phyloP scores from a whole-genome alignment of 2,113 vertebrate genomes.

The Typhlomys cinereus region DNA sequence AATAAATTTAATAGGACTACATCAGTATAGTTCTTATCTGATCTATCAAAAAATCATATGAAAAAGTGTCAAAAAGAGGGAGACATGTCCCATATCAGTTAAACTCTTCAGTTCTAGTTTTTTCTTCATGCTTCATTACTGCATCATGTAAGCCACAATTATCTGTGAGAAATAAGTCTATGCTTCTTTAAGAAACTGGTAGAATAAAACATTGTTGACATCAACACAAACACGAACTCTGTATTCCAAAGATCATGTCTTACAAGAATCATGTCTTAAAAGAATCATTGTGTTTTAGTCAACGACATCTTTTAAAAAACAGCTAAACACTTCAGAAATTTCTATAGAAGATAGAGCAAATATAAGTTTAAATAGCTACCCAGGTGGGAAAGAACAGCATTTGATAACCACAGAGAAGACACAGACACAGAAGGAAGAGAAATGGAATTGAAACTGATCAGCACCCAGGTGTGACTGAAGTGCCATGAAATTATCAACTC shows the following conservation, averaged over 20 bases:
- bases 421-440: neutral
- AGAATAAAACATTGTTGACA: neutral
- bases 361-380: conserved; percentile 24
- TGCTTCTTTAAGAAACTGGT: neutral
- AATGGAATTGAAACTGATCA: conserved; percentile 2
- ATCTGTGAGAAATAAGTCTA: neutral
- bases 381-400: neutral
- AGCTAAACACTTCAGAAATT: neutral
- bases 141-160: neutral
- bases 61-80: neutral
- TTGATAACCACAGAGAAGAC: neutral
- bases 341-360: conserved; percentile 4
- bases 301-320: conserved; percentile 5
- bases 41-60: neutral
- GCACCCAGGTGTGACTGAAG: neutral
- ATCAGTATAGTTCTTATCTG: neutral
- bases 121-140: neutral
- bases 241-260: conserved; percentile 9
- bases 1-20: neutral
- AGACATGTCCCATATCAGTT: neutral
- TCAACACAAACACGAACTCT: neutral
- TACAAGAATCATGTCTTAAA: conserved; percentile 1
- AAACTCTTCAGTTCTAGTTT: neutral
- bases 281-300: neutral
- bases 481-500: conserved; percentile 26